Evolutionary conservation across 2,113 vertebrate genomes (phyloP), one percentile per base, ranked within the genome.

Genomic region (Capricornis sumatraensis): DNA sequence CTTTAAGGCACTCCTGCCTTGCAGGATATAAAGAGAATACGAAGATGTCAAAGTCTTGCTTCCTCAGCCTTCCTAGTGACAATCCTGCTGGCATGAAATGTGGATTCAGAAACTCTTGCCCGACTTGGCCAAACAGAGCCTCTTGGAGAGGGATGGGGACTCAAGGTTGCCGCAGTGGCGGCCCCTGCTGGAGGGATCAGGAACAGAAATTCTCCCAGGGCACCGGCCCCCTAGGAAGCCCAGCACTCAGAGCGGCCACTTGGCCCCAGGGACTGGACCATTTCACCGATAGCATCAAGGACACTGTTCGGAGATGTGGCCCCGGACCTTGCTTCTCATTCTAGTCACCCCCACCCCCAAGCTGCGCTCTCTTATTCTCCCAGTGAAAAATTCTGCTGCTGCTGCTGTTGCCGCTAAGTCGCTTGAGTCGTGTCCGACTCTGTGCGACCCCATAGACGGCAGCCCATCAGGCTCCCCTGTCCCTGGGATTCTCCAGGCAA

Each of bases 61-160:
- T 30, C 19, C 17, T 2, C 43, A 53, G 52, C 16, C 30, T 28
- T 52, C 5, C 25, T 67, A 9, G 27, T 27, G 16, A 40, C 4
- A 3, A 5, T 17, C 27, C 23, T 43, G 12, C 33, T 13, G 17
- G 40, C 60, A 2, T 14, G 21, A 15, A 21, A 45, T 0, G 0
- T 3, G 16, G n/a, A 25, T 28, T 74, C 58, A 43, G 55, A 74
- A 60, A 50, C 7, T 71, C 17, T 17, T 12, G 45, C 6, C 9
- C 0, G 15, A 8, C 17, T 19, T 8, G 36, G 78, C 33, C 4
- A 50, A 45, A 19, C 15, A 0, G 40, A 36, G 43, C 8, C n/a
- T 53, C 7, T 30, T 14, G 21, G 40, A 7, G 21, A 76, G 40
- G 23, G 3, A 40, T 5, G 7, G 6, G 0, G 17, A 9, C 14